Percentiles rank a stretch among this genome's conserved stretches.
Conservation (phyloP, 2,797 vertebrate genomes). For the Neostethus bicornis region DNA sequence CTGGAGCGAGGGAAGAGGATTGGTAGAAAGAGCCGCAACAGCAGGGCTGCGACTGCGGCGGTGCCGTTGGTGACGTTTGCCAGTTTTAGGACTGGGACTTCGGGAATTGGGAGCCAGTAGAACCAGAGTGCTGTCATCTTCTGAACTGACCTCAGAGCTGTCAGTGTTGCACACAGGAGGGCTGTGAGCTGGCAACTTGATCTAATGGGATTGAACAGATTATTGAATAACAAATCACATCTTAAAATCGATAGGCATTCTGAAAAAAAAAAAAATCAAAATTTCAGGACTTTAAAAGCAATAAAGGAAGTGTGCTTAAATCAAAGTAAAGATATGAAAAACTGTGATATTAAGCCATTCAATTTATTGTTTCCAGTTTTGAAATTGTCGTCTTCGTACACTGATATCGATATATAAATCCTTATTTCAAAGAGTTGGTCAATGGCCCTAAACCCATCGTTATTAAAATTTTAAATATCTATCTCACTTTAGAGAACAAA, state of each 20-base stretch:
- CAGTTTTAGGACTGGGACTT: constrained; percentile 86
- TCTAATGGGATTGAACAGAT: constrained; percentile 72
- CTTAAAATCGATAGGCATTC: not conserved
- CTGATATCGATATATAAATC: too few relatives aligned
- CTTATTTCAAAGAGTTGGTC: too few relatives aligned
- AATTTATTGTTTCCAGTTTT: too few relatives aligned
- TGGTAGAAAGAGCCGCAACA: constrained; percentile 78
- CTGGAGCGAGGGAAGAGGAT: constrained; percentile 81
- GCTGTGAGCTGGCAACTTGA: constrained; percentile 82
- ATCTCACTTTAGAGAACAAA: too few relatives aligned
- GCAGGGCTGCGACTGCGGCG: constrained; percentile 82
- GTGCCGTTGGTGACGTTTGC: constrained; percentile 80
- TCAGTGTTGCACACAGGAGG: constrained; percentile 81
- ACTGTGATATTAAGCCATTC: too few relatives aligned
- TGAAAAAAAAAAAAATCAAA: not conserved
- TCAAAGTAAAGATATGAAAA: too few relatives aligned
- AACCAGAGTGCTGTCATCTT: constrained; percentile 95
- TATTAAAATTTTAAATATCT: too few relatives aligned
- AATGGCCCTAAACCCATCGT: too few relatives aligned
- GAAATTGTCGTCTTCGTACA: too few relatives aligned
- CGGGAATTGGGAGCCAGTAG: constrained; percentile 88
- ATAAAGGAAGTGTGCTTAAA: not conserved
- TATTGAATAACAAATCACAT: not conserved
- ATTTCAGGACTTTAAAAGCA: not conserved
- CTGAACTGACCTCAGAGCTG: constrained; percentile 88